Conservation (phyloP, 1,140 invertebrate genomes). For the Carposina sasakii region DNA sequence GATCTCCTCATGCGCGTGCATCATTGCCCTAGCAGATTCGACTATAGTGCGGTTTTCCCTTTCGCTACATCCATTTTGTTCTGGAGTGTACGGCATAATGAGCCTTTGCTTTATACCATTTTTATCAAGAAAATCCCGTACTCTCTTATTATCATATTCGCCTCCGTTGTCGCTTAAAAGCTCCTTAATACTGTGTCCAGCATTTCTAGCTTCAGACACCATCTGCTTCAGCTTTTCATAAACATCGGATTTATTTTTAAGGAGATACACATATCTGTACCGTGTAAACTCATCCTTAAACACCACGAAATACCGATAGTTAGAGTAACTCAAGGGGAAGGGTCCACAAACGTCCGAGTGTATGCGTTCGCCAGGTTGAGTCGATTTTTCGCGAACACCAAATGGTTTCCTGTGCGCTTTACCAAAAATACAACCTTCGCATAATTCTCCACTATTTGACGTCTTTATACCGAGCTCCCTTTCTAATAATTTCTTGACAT, state of each 20-base stretch:
- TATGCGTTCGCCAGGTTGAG: constrained; percentile 14
- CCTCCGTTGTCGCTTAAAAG: constrained; percentile 35
- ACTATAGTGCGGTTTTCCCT: constrained; percentile 26
- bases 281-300: constrained; percentile 11
- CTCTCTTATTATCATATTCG: constrained; percentile 40
- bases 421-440: constrained; percentile 20
- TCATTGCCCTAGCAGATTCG: constrained; percentile 3
- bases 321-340: not conserved
- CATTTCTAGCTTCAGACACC: constrained; percentile 1
- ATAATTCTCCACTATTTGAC: constrained; percentile 8
- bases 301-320: constrained; percentile 10
- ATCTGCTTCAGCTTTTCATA: constrained; percentile 1
- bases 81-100: constrained; percentile 37
- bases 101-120: constrained; percentile 35
- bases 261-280: constrained; percentile 9
- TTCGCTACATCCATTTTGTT: constrained; percentile 42
- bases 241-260: constrained; percentile 12
- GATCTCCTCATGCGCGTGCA: constrained; percentile 9
- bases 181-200: constrained; percentile 13
- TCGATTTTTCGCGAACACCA: constrained; percentile 17
- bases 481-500: constrained; percentile 1
- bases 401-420: constrained; percentile 19
- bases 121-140: constrained; percentile 27
- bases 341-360: constrained; percentile 13
- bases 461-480: constrained; percentile 7